phyloP scores from a whole-genome alignment of 1,140 invertebrate species.

The Liolophura sinensis region DNA sequence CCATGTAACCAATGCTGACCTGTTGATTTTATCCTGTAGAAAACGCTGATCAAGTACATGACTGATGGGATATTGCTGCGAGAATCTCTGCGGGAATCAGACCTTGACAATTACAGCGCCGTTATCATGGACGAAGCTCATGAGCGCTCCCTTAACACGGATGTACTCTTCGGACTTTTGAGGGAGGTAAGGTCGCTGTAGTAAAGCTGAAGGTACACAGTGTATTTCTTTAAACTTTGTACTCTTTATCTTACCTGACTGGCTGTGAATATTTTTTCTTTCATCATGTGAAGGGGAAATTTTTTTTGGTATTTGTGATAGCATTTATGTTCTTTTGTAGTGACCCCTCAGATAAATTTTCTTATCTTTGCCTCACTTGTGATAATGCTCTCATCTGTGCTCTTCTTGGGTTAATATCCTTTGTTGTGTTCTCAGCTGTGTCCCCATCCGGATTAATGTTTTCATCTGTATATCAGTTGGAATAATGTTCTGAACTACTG shows the following conservation, averaged over 20 bases:
- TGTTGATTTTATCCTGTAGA: slow-evolving; percentile 50
- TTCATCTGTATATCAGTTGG: too few species aligned
- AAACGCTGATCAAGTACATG: slow-evolving; percentile 98
- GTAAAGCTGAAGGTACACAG: slow-evolving; percentile 6
- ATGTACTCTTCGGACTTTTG: slow-evolving; percentile 96
- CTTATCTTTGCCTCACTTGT: too few species aligned
- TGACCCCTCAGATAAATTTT: too few species aligned
- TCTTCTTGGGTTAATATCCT: too few species aligned
- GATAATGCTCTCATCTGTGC: too few species aligned
- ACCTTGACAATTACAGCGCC: slow-evolving; percentile 94
- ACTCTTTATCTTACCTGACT: not conserved
- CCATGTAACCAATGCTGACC: not conserved
- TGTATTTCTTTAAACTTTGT: not conserved
- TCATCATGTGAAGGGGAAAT: too few species aligned
- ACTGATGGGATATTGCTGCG: slow-evolving; percentile 97
- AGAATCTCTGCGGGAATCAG: slow-evolving; percentile 92
- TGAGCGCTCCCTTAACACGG: slow-evolving; percentile 95
- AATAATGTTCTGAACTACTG: too few species aligned
- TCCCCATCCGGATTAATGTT: too few species aligned
- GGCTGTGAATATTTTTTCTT: not conserved
- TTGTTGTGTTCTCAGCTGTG: too few species aligned
- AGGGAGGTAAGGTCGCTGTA: slow-evolving; percentile 73
- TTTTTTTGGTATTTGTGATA: too few species aligned
- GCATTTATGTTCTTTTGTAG: too few species aligned
- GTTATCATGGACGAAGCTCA: slow-evolving; percentile 99